Percentiles rank a stretch among this genome's conserved stretches.
Evolutionary conservation across 1,140 invertebrate genomes (phyloP).

Genomic region (Charaxes varanes): DNA sequence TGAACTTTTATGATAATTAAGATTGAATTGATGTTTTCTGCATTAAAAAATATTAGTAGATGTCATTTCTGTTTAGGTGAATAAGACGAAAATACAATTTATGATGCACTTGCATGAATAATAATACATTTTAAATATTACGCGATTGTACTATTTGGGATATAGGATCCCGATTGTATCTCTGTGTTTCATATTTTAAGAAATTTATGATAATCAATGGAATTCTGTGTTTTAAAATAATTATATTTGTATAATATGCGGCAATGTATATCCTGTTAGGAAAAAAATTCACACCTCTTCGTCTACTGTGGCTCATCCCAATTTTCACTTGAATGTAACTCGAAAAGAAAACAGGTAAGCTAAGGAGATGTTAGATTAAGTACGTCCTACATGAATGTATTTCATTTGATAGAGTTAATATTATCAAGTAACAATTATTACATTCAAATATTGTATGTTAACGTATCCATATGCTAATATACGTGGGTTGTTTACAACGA

Average conservation of each 20-base stretch:
- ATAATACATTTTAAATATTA: no score
- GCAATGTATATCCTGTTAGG: slow-evolving; percentile 9
- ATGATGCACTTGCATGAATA: no score
- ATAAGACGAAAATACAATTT: no score
- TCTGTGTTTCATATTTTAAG: no score
- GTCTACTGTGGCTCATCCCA: slow-evolving; percentile 34
- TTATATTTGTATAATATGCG: no score
- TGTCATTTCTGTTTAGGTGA: no score
- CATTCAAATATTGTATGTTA: slow-evolving; percentile 38
- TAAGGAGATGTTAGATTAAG: slow-evolving; percentile 49
- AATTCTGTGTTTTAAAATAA: neutral
- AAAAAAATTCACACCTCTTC: slow-evolving; percentile 22
- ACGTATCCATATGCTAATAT: slow-evolving; percentile 26
- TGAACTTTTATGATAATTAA: no score
- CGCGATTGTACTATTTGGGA: no score
- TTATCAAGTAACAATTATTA: slow-evolving; percentile 27
- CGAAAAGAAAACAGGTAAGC: slow-evolving; percentile 65
- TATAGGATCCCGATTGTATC: no score
- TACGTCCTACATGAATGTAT: slow-evolving; percentile 58
- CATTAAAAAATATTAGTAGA: no score
- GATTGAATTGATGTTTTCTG: no score
- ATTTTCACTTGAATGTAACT: slow-evolving; percentile 23
- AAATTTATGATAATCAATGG: no score
- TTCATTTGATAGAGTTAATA: slow-evolving; percentile 64
- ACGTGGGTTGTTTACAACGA: slow-evolving; percentile 64